Evolutionary conservation across 2,113 vertebrate genomes (phyloP).

Genomic region (Raja brachyura): DNA sequence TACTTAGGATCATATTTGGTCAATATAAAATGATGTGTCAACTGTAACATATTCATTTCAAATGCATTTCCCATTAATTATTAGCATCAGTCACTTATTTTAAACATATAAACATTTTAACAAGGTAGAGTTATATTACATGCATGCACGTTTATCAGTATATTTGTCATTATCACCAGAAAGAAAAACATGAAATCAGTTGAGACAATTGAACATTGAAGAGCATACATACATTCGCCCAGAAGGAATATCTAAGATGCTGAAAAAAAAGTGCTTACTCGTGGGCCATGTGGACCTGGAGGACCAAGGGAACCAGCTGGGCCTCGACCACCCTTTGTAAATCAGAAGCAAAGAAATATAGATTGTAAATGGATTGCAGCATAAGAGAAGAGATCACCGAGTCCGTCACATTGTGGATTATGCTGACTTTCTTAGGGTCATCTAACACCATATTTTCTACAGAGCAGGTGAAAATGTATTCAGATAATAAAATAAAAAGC

Average conservation of each 20-base stretch:
- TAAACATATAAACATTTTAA: neutral
- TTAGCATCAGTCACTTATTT: neutral
- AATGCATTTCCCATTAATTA: neutral
- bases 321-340: slow-evolving; percentile 69
- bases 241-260: neutral
- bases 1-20: neutral
- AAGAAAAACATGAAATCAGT: neutral
- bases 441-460: neutral
- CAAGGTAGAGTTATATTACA: neutral
- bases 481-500: no score
- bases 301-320: slow-evolving; percentile 70
- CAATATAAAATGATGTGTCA: neutral
- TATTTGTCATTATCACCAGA: neutral
- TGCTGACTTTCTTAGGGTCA: neutral
- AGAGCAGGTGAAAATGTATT: neutral
- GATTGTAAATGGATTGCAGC: neutral
- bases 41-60: neutral
- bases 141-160: neutral
- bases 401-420: neutral
- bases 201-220: neutral
- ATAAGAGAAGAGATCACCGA: neutral
- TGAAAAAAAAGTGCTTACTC: slow-evolving; percentile 61
- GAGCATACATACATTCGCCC: neutral
- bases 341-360: slow-evolving; percentile 36
- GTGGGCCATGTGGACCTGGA: slow-evolving; percentile 72